Conservation (phyloP, 2,888 invertebrate species). For the Caenorhabditis sp. region DNA sequence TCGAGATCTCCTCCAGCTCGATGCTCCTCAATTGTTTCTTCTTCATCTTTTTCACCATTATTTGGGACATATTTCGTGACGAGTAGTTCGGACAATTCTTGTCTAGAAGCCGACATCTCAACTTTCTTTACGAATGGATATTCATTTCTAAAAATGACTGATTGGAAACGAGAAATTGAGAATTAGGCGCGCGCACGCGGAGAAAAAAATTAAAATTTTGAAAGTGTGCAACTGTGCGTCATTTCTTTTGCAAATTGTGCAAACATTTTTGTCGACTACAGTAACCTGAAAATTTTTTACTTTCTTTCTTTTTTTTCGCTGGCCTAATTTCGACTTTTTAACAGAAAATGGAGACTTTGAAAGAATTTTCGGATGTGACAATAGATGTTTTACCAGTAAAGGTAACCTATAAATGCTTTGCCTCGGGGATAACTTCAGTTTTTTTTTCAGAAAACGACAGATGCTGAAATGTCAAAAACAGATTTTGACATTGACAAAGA, state of each 20-base stretch:
- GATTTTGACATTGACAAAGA: slow-evolving; percentile 26
- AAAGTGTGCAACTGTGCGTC: no score
- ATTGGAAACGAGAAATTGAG: no score
- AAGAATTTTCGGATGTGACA: background rate
- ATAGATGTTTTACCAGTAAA: background rate
- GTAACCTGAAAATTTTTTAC: no score
- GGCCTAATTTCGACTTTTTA: background rate
- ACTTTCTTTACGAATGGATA: no score
- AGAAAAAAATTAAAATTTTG: no score
- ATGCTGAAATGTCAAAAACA: slow-evolving; percentile 10
- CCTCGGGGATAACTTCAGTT: background rate
- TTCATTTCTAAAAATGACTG: no score
- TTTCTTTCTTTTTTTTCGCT: no score
- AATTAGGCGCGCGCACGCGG: no score
- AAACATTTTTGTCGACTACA: no score
- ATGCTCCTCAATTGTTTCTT: background rate
- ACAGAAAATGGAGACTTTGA: background rate
- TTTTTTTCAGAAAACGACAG: slow-evolving; percentile 14
- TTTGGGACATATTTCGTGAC: background rate
- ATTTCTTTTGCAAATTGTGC: no score
- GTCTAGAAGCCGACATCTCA: background rate
- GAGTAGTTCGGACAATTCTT: background rate
- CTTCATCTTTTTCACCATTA: background rate
- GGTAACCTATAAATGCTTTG: background rate
- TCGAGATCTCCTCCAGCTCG: background rate